Percentiles rank a stretch among this genome's conserved stretches.
These are phyloP conservation scores for Formica aserva DNA, from an alignment of 2,888 invertebrate genomes.

Conservation along the genomic window DNA sequence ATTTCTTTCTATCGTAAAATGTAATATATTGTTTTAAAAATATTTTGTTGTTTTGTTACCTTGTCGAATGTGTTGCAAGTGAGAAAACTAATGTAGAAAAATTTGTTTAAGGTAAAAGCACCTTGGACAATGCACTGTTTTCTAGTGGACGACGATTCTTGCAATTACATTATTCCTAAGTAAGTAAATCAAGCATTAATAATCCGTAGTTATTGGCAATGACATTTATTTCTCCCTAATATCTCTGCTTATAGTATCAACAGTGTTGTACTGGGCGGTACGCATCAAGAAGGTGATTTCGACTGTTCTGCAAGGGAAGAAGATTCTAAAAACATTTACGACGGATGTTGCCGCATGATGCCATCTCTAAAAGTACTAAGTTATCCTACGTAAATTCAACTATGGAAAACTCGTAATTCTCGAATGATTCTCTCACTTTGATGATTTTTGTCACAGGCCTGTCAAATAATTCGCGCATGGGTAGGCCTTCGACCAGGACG, in stretches of 20 bases:
- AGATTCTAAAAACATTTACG: slow-evolving; percentile 89
- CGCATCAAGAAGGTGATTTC: slow-evolving; percentile 90
- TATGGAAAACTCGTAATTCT: not conserved
- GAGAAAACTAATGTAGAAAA: not conserved
- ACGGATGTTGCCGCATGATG: slow-evolving; percentile 88
- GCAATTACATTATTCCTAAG: slow-evolving; percentile 93
- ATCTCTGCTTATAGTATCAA: slow-evolving; percentile 86
- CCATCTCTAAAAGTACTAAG: slow-evolving; percentile 88
- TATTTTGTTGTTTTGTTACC: not conserved
- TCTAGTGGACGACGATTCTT: slow-evolving; percentile 88
- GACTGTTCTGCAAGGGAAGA: slow-evolving; percentile 86
- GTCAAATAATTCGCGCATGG: slow-evolving; percentile 88
- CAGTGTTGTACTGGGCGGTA: slow-evolving; percentile 92
- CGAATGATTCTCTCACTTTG: not conserved
- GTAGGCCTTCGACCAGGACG: slow-evolving; percentile 92
- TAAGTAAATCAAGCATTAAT: slow-evolving; percentile 88
- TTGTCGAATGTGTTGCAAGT: not conserved
- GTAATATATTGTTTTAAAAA: not conserved
- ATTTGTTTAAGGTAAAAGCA: slow-evolving; percentile 88
- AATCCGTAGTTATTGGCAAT: not conserved
- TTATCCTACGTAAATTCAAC: slow-evolving; percentile 1
- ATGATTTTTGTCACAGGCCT: slow-evolving; percentile 81
- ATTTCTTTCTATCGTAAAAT: not conserved
- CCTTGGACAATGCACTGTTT: slow-evolving; percentile 89
- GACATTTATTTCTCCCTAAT: not conserved